These are phyloP conservation scores for Neodiprion virginianus DNA, from an alignment of 1,140 invertebrate species.

Conservation along the genomic window DNA sequence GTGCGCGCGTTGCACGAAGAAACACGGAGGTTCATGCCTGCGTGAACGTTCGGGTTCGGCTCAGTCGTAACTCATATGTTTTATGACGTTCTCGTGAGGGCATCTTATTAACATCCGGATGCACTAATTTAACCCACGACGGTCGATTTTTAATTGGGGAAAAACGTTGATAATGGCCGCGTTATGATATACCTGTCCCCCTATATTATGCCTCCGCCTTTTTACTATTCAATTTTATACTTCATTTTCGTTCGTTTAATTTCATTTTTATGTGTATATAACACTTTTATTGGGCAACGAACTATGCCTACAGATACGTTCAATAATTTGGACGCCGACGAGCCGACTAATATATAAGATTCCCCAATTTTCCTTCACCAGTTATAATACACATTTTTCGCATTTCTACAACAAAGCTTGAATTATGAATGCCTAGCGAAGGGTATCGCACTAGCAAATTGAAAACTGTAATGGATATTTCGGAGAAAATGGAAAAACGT, in stretches of 20 bases:
- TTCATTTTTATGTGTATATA: conserved; percentile 1
- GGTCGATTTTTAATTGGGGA: conserved; percentile 34
- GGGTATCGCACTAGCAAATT: too few species aligned
- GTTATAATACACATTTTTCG: too few species aligned
- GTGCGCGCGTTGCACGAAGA: not conserved
- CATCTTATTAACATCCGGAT: conserved; percentile 36
- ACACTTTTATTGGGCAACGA: not conserved
- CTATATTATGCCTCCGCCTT: not conserved
- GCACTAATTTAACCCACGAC: conserved; percentile 34
- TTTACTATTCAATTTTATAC: not conserved
- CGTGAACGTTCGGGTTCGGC: conserved; percentile 22
- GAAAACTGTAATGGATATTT: too few species aligned
- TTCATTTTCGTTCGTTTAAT: not conserved
- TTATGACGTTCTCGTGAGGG: conserved; percentile 37
- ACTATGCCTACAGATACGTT: not conserved
- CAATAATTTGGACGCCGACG: too few species aligned
- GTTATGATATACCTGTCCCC: not conserved
- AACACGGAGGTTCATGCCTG: conserved; percentile 8
- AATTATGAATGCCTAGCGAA: too few species aligned
- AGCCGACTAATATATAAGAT: too few species aligned
- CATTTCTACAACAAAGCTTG: too few species aligned
- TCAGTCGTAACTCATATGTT: conserved; percentile 37
- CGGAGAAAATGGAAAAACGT: too few species aligned
- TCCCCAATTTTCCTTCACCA: too few species aligned
- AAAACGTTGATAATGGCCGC: conserved; percentile 2